Conservation (phyloP, 2,113 vertebrate genomes). For the Chaenocephalus aceratus region DNA sequence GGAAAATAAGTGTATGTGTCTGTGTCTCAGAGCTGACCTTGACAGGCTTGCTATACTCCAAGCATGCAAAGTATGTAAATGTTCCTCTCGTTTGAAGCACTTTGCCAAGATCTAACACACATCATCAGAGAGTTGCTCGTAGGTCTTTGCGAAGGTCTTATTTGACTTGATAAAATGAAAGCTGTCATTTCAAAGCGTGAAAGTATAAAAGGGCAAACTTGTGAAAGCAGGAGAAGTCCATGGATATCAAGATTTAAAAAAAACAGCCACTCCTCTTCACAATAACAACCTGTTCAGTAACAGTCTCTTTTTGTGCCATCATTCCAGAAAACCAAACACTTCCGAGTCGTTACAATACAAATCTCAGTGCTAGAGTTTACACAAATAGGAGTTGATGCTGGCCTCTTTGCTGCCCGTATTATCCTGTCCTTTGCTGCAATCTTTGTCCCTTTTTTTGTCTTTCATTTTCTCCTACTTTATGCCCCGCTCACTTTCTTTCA, state of each 20-base stretch:
- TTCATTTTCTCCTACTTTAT: not conserved
- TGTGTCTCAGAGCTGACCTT: not conserved
- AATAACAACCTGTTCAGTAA: constrained; percentile 3
- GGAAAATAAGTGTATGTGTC: not conserved
- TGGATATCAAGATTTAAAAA: not conserved
- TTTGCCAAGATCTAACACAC: not conserved
- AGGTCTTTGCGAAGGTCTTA: constrained; percentile 2
- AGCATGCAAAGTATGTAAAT: not conserved
- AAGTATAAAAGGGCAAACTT: not conserved
- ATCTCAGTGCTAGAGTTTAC: constrained; percentile 4
- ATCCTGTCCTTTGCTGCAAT: constrained; percentile 10
- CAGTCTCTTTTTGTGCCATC: constrained; percentile 3
- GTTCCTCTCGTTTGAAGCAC: not conserved
- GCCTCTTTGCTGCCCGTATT: not conserved
- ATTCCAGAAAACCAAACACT: not conserved
- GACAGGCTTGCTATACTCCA: not conserved
- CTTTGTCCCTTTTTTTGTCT: constrained; percentile 1
- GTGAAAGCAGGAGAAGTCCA: not conserved
- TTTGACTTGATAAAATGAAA: constrained; percentile 9
- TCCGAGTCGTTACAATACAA: constrained; percentile 4
- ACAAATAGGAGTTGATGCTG: not conserved
- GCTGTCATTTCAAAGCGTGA: not conserved
- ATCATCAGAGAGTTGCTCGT: constrained; percentile 2
- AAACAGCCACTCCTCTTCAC: constrained; percentile 17
- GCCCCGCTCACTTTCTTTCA: not conserved